A percentile compares a stretch with the other conserved stretches of the same genome.
Evolutionary conservation across 2,888 invertebrate species (phyloP).

Genomic region (Diaphora mendica): DNA sequence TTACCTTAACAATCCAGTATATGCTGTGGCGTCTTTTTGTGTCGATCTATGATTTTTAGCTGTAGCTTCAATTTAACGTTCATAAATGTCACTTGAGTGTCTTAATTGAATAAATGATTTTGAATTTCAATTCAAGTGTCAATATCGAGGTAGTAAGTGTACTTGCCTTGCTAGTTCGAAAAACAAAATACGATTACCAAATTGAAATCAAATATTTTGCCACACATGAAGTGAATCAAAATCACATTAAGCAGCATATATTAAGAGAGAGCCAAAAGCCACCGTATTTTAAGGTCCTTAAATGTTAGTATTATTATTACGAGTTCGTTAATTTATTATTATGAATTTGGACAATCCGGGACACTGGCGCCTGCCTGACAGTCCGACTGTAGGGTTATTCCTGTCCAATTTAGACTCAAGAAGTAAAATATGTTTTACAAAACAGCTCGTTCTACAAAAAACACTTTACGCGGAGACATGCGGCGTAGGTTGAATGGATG

Average conservation of each 20-base stretch:
- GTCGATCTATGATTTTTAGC: no score
- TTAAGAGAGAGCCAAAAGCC: not conserved
- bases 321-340: constrained; percentile 35
- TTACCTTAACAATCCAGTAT: no score
- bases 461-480: constrained; percentile 57
- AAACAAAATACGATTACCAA: not conserved
- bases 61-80: no score
- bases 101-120: no score
- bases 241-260: not conserved
- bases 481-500: constrained; percentile 64
- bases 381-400: constrained; percentile 37
- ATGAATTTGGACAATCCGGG: constrained; percentile 30
- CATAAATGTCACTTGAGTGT: no score
- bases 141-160: no score
- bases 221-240: not conserved
- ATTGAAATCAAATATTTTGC: not conserved
- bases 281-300: not conserved
- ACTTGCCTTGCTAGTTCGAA: not conserved
- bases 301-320: not conserved
- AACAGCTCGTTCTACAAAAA: constrained; percentile 55
- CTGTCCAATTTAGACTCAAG: constrained; percentile 53
- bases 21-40: no score
- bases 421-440: constrained; percentile 58
- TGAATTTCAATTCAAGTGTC: no score
- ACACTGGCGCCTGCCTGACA: constrained; percentile 51